Evolutionary conservation across 2,888 invertebrate genomes (phyloP).

Genomic region (Nymphalis c-album): DNA sequence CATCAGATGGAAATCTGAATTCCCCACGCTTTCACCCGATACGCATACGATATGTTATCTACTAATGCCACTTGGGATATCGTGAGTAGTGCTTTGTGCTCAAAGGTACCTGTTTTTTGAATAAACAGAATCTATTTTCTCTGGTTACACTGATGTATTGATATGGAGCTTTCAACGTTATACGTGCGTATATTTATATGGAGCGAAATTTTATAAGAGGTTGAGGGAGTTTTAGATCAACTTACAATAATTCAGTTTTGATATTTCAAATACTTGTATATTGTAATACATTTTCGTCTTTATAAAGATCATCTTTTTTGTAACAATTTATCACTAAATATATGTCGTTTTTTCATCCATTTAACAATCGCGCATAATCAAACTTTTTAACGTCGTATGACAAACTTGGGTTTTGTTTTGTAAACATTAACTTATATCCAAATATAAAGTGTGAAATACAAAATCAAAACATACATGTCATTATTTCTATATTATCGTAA

Average conservation of each 20-base stretch:
- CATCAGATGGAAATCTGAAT: conserved; percentile 73
- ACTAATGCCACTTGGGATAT: conserved; percentile 75
- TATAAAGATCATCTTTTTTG: too few relatives aligned
- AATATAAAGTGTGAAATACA: too few relatives aligned
- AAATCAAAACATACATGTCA: too few relatives aligned
- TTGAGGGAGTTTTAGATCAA: background rate
- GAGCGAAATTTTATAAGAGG: conserved; percentile 1
- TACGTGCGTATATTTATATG: background rate
- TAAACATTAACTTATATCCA: too few relatives aligned
- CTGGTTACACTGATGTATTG: conserved; percentile 46
- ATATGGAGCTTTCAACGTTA: conserved; percentile 38
- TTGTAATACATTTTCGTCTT: too few relatives aligned
- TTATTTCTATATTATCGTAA: too few relatives aligned
- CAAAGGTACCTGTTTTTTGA: conserved; percentile 75
- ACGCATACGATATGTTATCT: conserved; percentile 77
- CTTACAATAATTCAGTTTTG: background rate
- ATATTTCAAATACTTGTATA: too few relatives aligned
- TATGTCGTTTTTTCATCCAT: too few relatives aligned
- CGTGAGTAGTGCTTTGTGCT: conserved; percentile 71
- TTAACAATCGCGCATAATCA: too few relatives aligned
- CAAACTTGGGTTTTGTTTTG: too few relatives aligned
- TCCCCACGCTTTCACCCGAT: conserved; percentile 78
- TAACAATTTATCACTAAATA: too few relatives aligned
- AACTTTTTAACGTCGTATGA: too few relatives aligned
- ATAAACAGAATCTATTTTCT: conserved; percentile 65